A percentile compares a stretch with the other conserved stretches of the same genome.
phyloP scores from a whole-genome alignment of 2,888 invertebrate genomes.

The Synergus umbraculus region DNA sequence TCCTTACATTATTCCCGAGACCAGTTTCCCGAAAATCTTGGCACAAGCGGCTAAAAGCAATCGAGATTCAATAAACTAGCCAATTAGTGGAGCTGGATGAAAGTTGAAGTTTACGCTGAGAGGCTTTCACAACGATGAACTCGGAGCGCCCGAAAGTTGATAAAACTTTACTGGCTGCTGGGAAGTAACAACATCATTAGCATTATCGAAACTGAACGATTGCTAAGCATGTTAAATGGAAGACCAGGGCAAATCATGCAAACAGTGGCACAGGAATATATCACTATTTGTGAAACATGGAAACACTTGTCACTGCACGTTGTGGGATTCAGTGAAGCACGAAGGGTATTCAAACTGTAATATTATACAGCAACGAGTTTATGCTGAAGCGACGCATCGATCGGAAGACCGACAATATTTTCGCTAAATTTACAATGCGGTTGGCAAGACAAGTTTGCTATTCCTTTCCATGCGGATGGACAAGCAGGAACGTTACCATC shows the following conservation, averaged over 20 bases:
- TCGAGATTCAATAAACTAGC: constrained; percentile 58
- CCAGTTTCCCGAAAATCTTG: constrained; percentile 1
- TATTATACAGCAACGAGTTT: constrained; percentile 18
- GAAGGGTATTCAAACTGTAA: constrained; percentile 4
- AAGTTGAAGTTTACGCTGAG: constrained; percentile 50
- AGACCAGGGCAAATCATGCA: neutral
- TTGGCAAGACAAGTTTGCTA: constrained; percentile 9
- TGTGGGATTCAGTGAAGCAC: neutral
- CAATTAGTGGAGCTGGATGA: constrained; percentile 59
- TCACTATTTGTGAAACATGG: constrained; percentile 10
- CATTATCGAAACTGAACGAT: constrained; percentile 15
- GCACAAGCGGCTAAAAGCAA: constrained; percentile 10
- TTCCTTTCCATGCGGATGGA: constrained; percentile 18
- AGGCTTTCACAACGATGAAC: constrained; percentile 29
- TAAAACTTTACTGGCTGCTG: constrained; percentile 18
- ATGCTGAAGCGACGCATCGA: neutral
- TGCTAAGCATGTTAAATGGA: neutral
- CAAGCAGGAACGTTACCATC: constrained; percentile 1
- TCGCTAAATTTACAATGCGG: constrained; percentile 25
- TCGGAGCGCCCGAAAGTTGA: constrained; percentile 11
- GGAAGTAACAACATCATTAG: constrained; percentile 26
- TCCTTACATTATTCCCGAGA: constrained; percentile 5
- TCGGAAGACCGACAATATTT: constrained; percentile 14
- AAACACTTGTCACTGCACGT: constrained; percentile 2
- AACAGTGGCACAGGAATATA: neutral